Evolutionary conservation across 2,888 invertebrate species (phyloP).

Genomic region (Ischnura elegans): DNA sequence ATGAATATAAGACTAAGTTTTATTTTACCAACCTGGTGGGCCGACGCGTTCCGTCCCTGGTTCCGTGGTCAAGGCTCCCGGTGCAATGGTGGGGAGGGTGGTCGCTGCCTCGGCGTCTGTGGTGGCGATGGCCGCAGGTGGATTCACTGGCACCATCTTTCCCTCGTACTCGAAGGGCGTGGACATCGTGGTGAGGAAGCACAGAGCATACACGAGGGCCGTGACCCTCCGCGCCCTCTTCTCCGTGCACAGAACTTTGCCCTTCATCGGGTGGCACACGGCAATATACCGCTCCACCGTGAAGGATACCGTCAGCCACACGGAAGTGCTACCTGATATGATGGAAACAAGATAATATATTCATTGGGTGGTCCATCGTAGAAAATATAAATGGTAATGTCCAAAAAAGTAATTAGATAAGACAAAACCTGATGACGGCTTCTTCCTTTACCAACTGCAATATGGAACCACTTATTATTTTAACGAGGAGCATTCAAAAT

Average conservation of each 20-base stretch:
- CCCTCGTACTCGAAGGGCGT: constrained; percentile 88
- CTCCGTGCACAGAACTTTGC: constrained; percentile 85
- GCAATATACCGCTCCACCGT: constrained; percentile 88
- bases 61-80: background rate
- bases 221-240: constrained; percentile 85
- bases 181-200: constrained; percentile 82
- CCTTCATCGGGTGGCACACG: constrained; percentile 86
- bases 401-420: too few species aligned
- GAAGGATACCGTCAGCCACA: constrained; percentile 88
- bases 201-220: constrained; percentile 80
- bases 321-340: constrained; percentile 82
- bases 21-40: background rate
- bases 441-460: too few species aligned
- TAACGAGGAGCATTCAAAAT: too few species aligned
- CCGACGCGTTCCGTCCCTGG: background rate
- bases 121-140: background rate
- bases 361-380: too few species aligned
- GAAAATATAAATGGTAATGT: too few species aligned
- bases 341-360: too few species aligned
- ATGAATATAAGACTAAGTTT: too few species aligned
- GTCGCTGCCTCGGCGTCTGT: background rate
- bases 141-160: constrained; percentile 75
- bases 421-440: too few species aligned
- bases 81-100: background rate
- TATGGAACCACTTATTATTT: too few species aligned